Evolutionary conservation across 64 coral and sea anemone genomes (phyloP), one percentile per base, ranked within the genome.

Genomic region (Platygyra sinensis): DNA sequence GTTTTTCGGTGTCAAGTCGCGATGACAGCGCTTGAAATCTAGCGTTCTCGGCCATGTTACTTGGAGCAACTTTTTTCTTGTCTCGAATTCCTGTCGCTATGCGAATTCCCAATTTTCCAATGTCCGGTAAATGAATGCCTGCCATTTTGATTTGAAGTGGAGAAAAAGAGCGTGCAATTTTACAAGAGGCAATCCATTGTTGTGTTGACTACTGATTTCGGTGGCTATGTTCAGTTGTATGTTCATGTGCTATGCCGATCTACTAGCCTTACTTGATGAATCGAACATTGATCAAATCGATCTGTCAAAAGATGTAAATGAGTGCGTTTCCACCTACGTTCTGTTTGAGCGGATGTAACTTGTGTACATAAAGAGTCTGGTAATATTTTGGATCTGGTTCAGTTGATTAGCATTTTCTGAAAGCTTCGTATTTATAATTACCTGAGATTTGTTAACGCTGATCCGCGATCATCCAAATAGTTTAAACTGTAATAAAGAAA

Each of bases 1-100:
- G 52, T 92, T 86, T 85, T 72, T 92, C 90, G 51, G 52, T 74
- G n/a, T 96, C 95, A 18, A 96, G 61, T 93, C 87, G 87, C 17
- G 86, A 73, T 72, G 91, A 87, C 72, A 96, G 42, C 2, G 83
- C 67, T 90, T 57, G 86, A 27, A 93, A 50, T 52, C 88, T 82
- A 55, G 91, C 91, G 24, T 82, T 73, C 73, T 96, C 95, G 30
- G 80, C 88, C 76, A 87, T 81, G 76, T 96, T 90, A 46, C 36
- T 81, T 15, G 95, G 95, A 0, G 75, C 91, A 5, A 96, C 95
- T 80, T 86, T 86, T 42, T 93, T 96, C 86, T 80, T 81, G 32
- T 96, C 95, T 73, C 73, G 93, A 4, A 96, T 82, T 60, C 95
- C 95, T 49, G 95, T 93, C 50, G 95, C 95, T 12, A 96, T 83